Evolutionary conservation across 2,113 vertebrate genomes (phyloP), one percentile per base, ranked within the genome.

Genomic region (Ophiodon elongatus): DNA sequence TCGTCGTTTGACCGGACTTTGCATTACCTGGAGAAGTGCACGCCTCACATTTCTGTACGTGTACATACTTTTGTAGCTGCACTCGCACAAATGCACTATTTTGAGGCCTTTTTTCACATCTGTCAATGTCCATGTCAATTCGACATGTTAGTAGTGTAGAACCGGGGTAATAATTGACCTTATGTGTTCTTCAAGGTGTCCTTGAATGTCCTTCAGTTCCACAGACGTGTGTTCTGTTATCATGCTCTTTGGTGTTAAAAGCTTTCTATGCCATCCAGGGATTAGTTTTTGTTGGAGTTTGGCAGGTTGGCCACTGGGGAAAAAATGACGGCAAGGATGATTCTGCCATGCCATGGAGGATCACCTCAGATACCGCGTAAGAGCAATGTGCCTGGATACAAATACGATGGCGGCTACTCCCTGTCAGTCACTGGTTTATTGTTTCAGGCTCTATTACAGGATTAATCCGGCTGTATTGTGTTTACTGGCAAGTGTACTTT

Each of bases 371-470:
- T n/a, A n/a, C n/a, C n/a, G n/a, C n/a, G n/a, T 41, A 10, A 6
- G 7, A 47, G 17, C n/a, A 54, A 80, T 66, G 21, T 73, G 25
- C 52, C 71, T 64, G 6, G 23, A 68, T 57, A 71, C 17, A 69
- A 60, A 57, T 31, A 43, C 19, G 17, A 47, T 63, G 14, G 76
- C 41, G 41, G 41, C 27, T 52, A 60, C 50, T 69, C 43, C 77
- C 73, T 67, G 45, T 62, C 57, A 47, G 19, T 79, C 47, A 77
- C 2, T 77, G 39, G 35, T 71, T 69, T 70, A 39, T 47, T 77
- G 37, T 33, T 43, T 70, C 45, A 64, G 25, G 43, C 76, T 41
- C 13, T 52, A 27, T 39, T 59, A 64, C 25, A 68, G 0, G 19
- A 68, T 63, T 64, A 45, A 75, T 74, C 60, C 4, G 2, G 67